Base-by-base conservation (phyloP, 2,888 invertebrate genomes). In the Athalia cordata region DNA sequence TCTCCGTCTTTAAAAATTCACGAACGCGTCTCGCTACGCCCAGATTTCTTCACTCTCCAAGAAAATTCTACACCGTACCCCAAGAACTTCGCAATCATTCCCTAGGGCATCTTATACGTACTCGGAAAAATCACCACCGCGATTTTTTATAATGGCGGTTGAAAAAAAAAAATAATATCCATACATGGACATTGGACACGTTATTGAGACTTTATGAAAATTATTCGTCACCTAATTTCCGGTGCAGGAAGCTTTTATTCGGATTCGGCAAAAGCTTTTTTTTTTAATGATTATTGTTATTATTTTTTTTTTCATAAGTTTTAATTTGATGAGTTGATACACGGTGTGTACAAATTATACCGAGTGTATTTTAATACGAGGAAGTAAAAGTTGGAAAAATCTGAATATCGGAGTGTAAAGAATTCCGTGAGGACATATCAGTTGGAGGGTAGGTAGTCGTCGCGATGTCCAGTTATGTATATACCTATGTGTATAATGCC, bases 1-100 rank as follows among this genome's bases (percentile, higher is more conserved):
- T 29, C 29, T 29, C 29, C 52, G 49, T 66, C 47, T 66, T 66
- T 13, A 66, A 66, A 66, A 66, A 66, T 66, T 66, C 49, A 66
- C 66, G 49, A 49, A 13, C 13, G 13, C n/a, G 47, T 66, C 49
- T 29, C 29, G 29, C 29, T 29, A 29, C 49, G 13, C 9, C 9
- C 13, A 49, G 49, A 11, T 49, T 66, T 66, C 66, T 66, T 66
- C 49, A 49, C 49, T 15, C 8, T 49, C 5, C 49, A 47, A 66
- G 49, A 66, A 66, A 49, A 49, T 29, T 29, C 29, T 29, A 29
- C 29, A 2, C 29, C 29, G 29, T 2, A n/a, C 29, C 29, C 29
- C 29, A 29, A 29, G 13, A 13, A 15, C 7, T 13, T 66, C 47
- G 66, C 6, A 13, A 49, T 49, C 13, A 66, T 66, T 66, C 49